phyloP scores from a whole-genome alignment of 2,113 vertebrate genomes.

The Notiomystis cincta region DNA sequence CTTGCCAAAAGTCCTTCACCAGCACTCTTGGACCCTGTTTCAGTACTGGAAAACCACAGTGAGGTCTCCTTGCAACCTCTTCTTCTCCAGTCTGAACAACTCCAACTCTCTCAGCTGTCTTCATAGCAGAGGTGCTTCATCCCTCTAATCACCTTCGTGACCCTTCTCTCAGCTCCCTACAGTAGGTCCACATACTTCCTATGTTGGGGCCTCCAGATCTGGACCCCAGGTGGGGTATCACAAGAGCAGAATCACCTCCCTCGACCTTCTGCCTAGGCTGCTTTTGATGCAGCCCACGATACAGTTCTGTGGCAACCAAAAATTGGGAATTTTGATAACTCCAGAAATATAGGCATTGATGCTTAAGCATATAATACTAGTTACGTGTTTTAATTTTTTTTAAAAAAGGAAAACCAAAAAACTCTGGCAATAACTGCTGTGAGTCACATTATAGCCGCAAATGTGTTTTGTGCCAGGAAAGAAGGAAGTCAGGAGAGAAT shows the following conservation, averaged over 20 bases:
- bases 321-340: not conserved
- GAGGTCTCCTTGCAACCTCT: not conserved
- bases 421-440: not conserved
- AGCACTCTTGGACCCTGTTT: fast-evolving
- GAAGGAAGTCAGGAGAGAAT: not conserved
- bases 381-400: not conserved
- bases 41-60: too few relatives aligned
- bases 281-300: not conserved
- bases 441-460: not conserved
- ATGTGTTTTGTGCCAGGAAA: not conserved
- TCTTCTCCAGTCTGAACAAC: not conserved
- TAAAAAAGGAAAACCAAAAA: too few relatives aligned
- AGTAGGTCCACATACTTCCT: not conserved
- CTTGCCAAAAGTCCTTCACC: not conserved
- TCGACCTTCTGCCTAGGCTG: not conserved
- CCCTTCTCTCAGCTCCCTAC: not conserved
- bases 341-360: not conserved
- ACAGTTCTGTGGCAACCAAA: not conserved
- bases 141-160: not conserved
- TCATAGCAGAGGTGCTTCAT: not conserved
- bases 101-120: not conserved
- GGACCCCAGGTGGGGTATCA: not conserved
- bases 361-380: not conserved
- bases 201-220: not conserved
- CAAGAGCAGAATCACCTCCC: not conserved